These are phyloP conservation scores for Dasypolia templi DNA, from an alignment of 2,888 invertebrate species.

Conservation along the genomic window DNA sequence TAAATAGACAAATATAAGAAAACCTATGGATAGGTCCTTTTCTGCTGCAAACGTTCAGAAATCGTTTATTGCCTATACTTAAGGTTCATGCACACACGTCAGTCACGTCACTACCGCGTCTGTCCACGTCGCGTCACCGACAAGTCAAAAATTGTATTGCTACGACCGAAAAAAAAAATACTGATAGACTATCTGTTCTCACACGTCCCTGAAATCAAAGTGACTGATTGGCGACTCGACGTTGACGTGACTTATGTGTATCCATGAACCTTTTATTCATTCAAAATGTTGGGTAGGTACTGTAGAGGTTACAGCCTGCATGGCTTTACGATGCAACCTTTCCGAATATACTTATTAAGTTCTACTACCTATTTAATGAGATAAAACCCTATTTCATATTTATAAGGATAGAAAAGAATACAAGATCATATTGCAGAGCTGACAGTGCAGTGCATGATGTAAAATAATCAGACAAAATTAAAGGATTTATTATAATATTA, in stretches of 20 bases:
- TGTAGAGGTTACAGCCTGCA: not conserved
- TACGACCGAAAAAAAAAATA: no score
- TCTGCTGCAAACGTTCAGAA: not conserved
- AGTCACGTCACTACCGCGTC: no score
- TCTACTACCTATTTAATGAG: not conserved
- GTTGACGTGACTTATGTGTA: no score
- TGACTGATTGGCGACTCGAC: no score
- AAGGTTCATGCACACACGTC: no score
- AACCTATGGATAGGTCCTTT: not conserved
- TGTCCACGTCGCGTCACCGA: no score
- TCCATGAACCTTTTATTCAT: no score
- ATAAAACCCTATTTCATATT: not conserved
- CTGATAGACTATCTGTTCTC: no score
- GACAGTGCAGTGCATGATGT: not conserved
- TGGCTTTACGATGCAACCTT: not conserved
- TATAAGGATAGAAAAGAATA: not conserved
- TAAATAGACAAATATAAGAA: not conserved
- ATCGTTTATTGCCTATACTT: not conserved
- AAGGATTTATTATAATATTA: not conserved
- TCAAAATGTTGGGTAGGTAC: not conserved
- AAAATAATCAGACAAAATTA: not conserved
- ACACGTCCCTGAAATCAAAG: no score
- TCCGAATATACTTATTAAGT: not conserved
- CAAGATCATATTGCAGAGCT: not conserved
- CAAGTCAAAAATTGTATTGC: no score